phyloP scores from a whole-genome alignment of 2,113 vertebrate species.

The Syrmaticus mikado region DNA sequence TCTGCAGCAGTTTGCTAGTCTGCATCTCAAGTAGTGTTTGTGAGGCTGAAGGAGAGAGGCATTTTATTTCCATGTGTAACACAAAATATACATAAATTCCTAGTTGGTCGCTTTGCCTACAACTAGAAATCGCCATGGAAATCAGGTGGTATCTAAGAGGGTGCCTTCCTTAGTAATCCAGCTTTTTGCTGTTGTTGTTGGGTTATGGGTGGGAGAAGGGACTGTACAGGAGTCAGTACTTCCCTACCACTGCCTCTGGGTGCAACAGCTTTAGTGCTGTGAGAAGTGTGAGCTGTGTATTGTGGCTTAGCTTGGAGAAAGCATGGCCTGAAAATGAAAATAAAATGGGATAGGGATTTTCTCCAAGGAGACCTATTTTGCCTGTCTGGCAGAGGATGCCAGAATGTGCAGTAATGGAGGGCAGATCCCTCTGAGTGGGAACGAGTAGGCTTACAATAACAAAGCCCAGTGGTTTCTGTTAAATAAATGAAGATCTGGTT shows the following conservation, averaged over 20 bases:
- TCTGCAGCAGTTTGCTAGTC: neutral
- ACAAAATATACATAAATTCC: neutral
- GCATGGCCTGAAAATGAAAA: neutral
- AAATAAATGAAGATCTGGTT: constrained; percentile 31
- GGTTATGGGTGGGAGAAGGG: neutral
- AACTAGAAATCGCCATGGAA: neutral
- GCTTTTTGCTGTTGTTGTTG: neutral
- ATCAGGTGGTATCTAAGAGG: neutral
- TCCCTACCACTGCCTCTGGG: neutral
- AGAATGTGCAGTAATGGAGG: neutral
- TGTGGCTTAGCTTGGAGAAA: neutral
- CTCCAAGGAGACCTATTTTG: neutral
- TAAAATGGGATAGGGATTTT: neutral
- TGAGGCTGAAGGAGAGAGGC: neutral
- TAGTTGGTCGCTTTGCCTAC: neutral
- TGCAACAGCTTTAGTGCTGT: neutral
- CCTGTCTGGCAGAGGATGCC: neutral
- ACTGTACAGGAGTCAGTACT: neutral
- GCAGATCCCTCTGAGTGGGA: neutral
- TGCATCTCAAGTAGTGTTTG: neutral
- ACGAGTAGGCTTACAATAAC: neutral
- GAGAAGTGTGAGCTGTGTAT: neutral
- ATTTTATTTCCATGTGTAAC: neutral
- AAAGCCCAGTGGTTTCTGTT: neutral
- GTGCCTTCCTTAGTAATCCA: neutral